Percentiles rank a stretch among this genome's conserved stretches.
Conservation (phyloP, 1,140 invertebrate species). For the Hypothenemus hampei region DNA sequence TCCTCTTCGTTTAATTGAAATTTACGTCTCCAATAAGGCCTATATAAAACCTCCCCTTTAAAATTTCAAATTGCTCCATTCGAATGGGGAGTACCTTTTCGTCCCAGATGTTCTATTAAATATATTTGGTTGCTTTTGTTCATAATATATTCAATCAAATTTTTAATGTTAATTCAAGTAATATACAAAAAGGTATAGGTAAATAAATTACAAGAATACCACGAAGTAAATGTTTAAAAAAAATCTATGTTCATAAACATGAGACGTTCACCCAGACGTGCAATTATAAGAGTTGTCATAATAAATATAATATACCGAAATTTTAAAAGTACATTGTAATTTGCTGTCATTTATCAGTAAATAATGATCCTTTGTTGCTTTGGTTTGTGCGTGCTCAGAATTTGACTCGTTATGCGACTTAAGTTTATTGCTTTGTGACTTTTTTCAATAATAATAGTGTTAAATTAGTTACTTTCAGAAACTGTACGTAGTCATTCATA, state of each 20-base stretch:
- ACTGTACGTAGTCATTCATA: not conserved
- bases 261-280: no score
- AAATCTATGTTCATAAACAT: no score
- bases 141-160: no score
- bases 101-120: slow-evolving; percentile 8
- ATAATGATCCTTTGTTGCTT: slow-evolving; percentile 19
- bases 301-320: slow-evolving; percentile 12
- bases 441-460: slow-evolving; percentile 11
- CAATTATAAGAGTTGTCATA: no score
- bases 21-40: slow-evolving; percentile 27
- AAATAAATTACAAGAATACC: no score
- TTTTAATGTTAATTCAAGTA: no score
- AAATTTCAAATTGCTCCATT: slow-evolving; percentile 15
- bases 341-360: slow-evolving; percentile 10
- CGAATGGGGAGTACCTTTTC: slow-evolving; percentile 4
- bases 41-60: slow-evolving; percentile 1
- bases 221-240: no score
- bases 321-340: slow-evolving; percentile 16
- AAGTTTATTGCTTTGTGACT: slow-evolving; percentile 6
- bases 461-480: slow-evolving; percentile 14
- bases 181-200: no score
- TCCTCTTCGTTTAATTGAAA: slow-evolving; percentile 25
- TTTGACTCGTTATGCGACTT: slow-evolving; percentile 5
- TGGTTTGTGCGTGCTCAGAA: slow-evolving; percentile 1
- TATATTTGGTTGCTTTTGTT: no score